Base-by-base conservation (phyloP, 2,113 vertebrate genomes). In the Thinocorus orbignyianus region DNA sequence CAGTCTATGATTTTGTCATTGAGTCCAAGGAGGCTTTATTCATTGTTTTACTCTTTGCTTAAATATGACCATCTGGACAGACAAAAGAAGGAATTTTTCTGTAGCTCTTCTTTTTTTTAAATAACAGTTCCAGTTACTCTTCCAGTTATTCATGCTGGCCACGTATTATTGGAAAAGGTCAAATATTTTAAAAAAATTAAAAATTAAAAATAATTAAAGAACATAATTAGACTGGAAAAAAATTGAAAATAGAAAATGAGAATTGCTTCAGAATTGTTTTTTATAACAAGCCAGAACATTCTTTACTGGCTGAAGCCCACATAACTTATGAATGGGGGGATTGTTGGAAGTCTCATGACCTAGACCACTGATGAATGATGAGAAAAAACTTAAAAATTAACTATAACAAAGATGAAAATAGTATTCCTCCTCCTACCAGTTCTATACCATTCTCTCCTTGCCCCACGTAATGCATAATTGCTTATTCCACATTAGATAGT, bases 11-110 rank as follows among this genome's bases (percentile, higher is more conserved):
- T 86, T 93, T 88, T 94, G 46, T 77, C 77, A 78, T 13, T 24
- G 54, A 78, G n/a, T 83, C 80, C 76, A 88, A 77, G 51, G 49
- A 30, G 23, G 6, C 73, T 93, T 94, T 90, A 72, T 90, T 88
- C 41, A 28, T 92, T 78, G 68, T 86, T 93, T 86, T 66, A 74
- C 52, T 81, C 23, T 78, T 97, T 90, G 33, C 42, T 89, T 88
- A 90, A 91, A 81, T 95, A 52, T 0, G 12, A 78, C 31, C 54
- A 80, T 83, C 68, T 94, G 91, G 76, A 49, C 49, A 94, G 68
- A 83, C 23, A 44, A 90, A 82, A 79, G 58, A 86, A 26, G 44
- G 1, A 49, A 51, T 30, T 20, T 84, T 78, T 65, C 71, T 80
- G 35, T 55, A 30, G n/a, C 10, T 58, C 22, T 55, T 58, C 35